Evolutionary conservation across 2,797 vertebrate genomes (phyloP).

Genomic region (Ataeniobius toweri): DNA sequence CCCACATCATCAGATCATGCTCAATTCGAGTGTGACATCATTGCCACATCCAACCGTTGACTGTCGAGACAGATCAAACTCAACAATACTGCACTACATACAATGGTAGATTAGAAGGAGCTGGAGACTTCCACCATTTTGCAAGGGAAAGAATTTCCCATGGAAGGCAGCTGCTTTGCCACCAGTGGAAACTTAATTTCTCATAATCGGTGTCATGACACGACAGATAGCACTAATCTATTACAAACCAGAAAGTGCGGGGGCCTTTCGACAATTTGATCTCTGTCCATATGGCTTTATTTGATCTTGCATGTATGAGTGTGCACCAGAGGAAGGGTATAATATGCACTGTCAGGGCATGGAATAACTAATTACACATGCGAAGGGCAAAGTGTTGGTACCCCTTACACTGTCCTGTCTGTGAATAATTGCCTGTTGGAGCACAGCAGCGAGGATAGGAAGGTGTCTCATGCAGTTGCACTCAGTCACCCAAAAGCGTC

Average conservation of each 20-base stretch:
- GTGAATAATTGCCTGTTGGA: conserved; percentile 57
- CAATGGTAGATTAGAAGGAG: conserved; percentile 13
- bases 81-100: no score
- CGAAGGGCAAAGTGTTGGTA: conserved; percentile 43
- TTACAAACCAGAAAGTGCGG: conserved; percentile 24
- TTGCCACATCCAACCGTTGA: no score
- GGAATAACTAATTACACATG: conserved; percentile 50
- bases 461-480: conserved; percentile 17
- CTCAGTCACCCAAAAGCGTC: conserved; percentile 37
- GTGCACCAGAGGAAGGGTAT: conserved; percentile 19
- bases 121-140: conserved; percentile 3
- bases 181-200: conserved; percentile 6
- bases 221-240: conserved; percentile 34
- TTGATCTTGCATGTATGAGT: conserved; percentile 15
- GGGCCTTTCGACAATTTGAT: conserved; percentile 12
- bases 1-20: no score
- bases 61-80: no score
- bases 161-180: not conserved
- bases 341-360: conserved; percentile 32
- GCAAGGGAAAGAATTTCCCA: conserved; percentile 10
- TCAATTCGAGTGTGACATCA: no score
- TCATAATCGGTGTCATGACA: conserved; percentile 33
- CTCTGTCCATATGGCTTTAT: conserved; percentile 30
- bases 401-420: conserved; percentile 34
- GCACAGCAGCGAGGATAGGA: conserved; percentile 14